Base-by-base conservation (phyloP, 2,888 invertebrate genomes). In the Siphonodentalium dalli region DNA sequence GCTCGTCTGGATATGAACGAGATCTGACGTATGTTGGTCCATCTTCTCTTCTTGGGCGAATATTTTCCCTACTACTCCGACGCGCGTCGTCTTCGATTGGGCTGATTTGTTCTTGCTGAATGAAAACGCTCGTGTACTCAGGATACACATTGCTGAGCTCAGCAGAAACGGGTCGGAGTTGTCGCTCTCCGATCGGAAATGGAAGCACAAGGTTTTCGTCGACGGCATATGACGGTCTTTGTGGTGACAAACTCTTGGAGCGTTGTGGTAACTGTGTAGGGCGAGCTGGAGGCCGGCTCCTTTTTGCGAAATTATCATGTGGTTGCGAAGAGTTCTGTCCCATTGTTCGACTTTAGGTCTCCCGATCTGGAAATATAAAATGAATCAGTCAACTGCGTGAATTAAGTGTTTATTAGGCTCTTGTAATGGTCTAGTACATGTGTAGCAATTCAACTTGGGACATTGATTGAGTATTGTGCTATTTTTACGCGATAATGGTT, bases 121-220 rank as follows among this genome's bases (percentile, higher is more conserved):
- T 28, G 29, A 21, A 27, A 13, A 15, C 21, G n/a, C n/a, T n/a
- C n/a, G n/a, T 66, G 38, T 59, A 71, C 4, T 74, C 70, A 0
- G 72, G 70, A 43, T 66, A 66, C 43, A 60, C 60, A 44, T 70
- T 69, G 13, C 63, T 61, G 20, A 74, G 58, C 54, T 72, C 70
- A 54, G 68, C 68, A 2, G 74, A 73, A 2, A 74, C 71, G n/a
- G 72, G 71, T 33, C 69, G 49, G 6, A 74, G 52, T 33, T 65
- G 58, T 20, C 45, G 54, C 11, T 46, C 35, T 13, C 62, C 47
- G 13, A 58, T 49, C 3, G 42, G 28, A 9, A 66, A 63, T 1
- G 72, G 72, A 6, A 74, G 55, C 18, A 74, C 74, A 18, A 55
- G 58, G 47, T 74, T 74, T 40, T 68, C 69, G 1, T 69, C 67